Conservation (phyloP, 64 coral and sea anemone genomes). For the Dendronephthya gigantea region DNA sequence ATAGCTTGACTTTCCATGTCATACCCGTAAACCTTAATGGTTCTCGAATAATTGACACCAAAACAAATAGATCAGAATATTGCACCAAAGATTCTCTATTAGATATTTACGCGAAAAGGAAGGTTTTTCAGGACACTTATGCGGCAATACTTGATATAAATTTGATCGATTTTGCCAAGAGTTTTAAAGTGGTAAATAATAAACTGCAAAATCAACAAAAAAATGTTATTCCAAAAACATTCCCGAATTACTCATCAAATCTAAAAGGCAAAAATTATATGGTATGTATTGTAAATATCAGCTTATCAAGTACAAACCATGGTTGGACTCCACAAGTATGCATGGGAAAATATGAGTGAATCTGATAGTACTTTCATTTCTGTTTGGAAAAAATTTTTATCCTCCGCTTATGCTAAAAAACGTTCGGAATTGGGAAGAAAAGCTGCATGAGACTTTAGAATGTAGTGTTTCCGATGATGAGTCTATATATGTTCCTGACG, state of each 20-base stretch:
- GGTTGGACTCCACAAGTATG: background rate
- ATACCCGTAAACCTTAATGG: too few species aligned
- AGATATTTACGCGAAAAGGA: constrained; percentile 12
- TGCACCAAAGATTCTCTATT: constrained; percentile 5
- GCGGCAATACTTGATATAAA: constrained; percentile 29
- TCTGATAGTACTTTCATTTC: background rate
- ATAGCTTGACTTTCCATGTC: too few species aligned
- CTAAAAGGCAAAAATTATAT: constrained; percentile 26
- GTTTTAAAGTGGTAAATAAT: background rate
- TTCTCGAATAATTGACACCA: too few species aligned
- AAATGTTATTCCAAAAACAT: constrained; percentile 25
- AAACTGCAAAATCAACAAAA: background rate
- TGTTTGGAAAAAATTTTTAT: background rate
- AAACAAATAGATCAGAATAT: too few species aligned
- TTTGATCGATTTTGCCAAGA: constrained; percentile 18
- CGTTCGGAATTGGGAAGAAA: constrained; percentile 25
- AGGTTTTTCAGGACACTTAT: background rate
- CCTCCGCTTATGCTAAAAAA: background rate
- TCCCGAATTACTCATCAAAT: constrained; percentile 37
- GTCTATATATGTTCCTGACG: background rate
- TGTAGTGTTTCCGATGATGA: background rate
- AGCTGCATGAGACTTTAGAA: constrained; percentile 3
- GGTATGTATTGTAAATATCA: constrained; percentile 40
- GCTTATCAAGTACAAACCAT: constrained; percentile 37
- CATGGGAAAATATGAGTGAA: background rate